Base-by-base conservation (phyloP, 2,113 vertebrate genomes). In the Tetraodon nigroviridis region DNA sequence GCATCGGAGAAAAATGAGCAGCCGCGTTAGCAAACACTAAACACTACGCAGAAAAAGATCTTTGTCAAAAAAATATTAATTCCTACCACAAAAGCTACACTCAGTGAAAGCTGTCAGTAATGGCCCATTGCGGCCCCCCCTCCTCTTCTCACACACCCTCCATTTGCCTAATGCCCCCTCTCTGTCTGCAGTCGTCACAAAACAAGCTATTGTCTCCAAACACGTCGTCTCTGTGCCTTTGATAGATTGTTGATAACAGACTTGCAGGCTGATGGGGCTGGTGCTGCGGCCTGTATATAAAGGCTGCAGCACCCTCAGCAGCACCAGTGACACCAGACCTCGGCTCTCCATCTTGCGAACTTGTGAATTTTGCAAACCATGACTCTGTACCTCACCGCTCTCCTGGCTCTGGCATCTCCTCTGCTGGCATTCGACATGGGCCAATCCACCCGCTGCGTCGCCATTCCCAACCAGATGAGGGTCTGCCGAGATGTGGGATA, bases 401-500 rank as follows among this genome's bases (percentile, higher is more conserved):
- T 86, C 7, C 24, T 87, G 29, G 19, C 57, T 44, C 4, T 89
- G 48, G 52, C 83, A 2, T 50, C 61, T 20, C 44, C 66, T 2
- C 45, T 58, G 17, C 47, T 62, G 27, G 86, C 89, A 6, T 93
- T 96, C 42, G 93, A 94, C 81, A 73, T 95, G 72, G 90, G 93
- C 51, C 90, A 94, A 88, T 92, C 94, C 32, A 95, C 94, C 0
- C 94, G 92, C 56, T 95, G 94, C 7, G 90, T 95, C 7, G 8
- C 83, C 37, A 93, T 95, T 60, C 94, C 94, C 6, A 83, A 81
- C 71, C 90, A 94, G 79, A 89, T 96, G 90, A 84, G 67, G 45
- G 84, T 94, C 61, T 95, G 94, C 81, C 87, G 91, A 51, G 86
- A 91, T 3, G 87, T 92, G 3, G 93, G 92, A 27, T 95, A 95